These are phyloP conservation scores for Terebella lapidaria DNA, from an alignment of 2,888 invertebrate species.

Conservation along the genomic window DNA sequence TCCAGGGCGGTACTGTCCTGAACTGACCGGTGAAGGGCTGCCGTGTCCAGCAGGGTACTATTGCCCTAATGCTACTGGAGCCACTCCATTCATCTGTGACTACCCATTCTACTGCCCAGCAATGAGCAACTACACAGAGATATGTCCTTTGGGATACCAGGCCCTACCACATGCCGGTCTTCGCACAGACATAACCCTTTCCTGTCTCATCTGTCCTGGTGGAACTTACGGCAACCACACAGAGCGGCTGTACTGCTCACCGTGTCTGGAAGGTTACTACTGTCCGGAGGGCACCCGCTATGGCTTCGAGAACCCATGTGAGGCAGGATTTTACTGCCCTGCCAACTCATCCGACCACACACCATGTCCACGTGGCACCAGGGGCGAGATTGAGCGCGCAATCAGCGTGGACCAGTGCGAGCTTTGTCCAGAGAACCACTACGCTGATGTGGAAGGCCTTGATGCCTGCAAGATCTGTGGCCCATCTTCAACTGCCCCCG, in stretches of 20 bases:
- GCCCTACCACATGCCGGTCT: constrained; percentile 35
- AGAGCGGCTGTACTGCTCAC: constrained; percentile 32
- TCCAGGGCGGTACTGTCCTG: constrained; percentile 41
- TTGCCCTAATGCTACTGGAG: constrained; percentile 39
- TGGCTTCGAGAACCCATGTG: constrained; percentile 34
- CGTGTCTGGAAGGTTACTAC: constrained; percentile 48
- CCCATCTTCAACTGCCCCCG: constrained; percentile 29
- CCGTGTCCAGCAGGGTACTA: constrained; percentile 45
- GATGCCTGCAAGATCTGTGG: constrained; percentile 42
- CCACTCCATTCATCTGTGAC: constrained; percentile 32
- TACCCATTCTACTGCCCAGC: constrained; percentile 45
- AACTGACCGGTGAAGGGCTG: constrained; percentile 10
- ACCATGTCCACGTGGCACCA: constrained; percentile 38
- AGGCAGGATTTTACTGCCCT: constrained; percentile 34
- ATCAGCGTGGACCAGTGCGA: constrained; percentile 30
- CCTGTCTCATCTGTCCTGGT: constrained; percentile 41
- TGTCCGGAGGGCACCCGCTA: constrained; percentile 41
- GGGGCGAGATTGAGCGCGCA: constrained; percentile 30
- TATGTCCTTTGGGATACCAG: constrained; percentile 41
- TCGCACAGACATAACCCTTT: constrained; percentile 28
- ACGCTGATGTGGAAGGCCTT: constrained; percentile 32
- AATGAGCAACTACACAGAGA: constrained; percentile 38
- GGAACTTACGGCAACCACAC: constrained; percentile 46
- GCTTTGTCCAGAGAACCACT: constrained; percentile 33
- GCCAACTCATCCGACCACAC: constrained; percentile 28